These are phyloP conservation scores for Ganaspis brasiliensis DNA, from an alignment of 2,888 invertebrate genomes.

Conservation along the genomic window DNA sequence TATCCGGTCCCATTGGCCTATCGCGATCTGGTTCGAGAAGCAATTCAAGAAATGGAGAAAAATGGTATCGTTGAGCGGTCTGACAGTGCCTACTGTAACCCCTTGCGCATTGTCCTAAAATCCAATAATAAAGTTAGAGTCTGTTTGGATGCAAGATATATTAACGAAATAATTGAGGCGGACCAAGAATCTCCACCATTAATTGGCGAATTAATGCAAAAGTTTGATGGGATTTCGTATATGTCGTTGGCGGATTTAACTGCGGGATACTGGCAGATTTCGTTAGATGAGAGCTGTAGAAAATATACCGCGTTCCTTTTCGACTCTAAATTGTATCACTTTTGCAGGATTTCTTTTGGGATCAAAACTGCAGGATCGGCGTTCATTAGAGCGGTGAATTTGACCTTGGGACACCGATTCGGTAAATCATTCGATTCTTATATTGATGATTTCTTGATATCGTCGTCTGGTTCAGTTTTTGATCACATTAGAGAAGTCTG, in stretches of 20 bases:
- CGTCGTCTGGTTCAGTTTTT: background rate
- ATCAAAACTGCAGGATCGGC: too few relatives aligned
- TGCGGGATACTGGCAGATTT: conserved; percentile 63
- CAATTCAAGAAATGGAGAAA: conserved; percentile 63
- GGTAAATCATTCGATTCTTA: background rate
- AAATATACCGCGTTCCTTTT: background rate
- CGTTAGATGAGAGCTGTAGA: conserved; percentile 41
- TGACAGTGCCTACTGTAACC: conserved; percentile 62
- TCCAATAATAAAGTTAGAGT: conserved; percentile 56
- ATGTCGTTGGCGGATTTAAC: conserved; percentile 57
- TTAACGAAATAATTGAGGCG: conserved; percentile 67
- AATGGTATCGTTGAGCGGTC: conserved; percentile 64
- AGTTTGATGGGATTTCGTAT: conserved; percentile 50
- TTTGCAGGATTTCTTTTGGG: background rate
- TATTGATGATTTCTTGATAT: background rate
- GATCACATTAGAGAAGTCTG: background rate
- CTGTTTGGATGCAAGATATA: conserved; percentile 67
- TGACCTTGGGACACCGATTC: background rate
- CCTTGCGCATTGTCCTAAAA: conserved; percentile 63
- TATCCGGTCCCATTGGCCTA: conserved; percentile 45
- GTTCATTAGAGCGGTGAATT: background rate
- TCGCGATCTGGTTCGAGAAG: conserved; percentile 9
- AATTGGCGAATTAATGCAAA: conserved; percentile 54
- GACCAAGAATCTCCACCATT: conserved; percentile 66
- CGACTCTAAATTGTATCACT: background rate